A percentile compares a stretch with the other conserved stretches of the same genome.
Conservation (phyloP, 1,140 invertebrate species). For the Andrena cerasifolii region DNA sequence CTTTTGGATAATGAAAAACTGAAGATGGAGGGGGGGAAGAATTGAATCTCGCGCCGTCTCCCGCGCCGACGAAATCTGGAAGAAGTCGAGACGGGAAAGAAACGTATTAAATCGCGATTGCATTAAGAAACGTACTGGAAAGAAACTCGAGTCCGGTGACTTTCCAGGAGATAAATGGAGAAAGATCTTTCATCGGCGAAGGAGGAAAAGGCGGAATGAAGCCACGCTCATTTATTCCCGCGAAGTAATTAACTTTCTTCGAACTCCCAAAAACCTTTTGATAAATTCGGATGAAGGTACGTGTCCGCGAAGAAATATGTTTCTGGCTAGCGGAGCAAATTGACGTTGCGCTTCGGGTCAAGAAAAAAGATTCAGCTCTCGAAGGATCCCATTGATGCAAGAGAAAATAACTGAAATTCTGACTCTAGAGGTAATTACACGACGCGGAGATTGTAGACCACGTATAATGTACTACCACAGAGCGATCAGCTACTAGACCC, state of each 20-base stretch:
- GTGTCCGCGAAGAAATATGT: neutral
- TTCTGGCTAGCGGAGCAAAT: neutral
- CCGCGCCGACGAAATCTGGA: neutral
- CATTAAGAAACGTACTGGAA: conserved; percentile 3
- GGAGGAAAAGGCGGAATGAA: conserved; percentile 20
- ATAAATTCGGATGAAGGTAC: conserved; percentile 19
- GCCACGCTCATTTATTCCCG: conserved; percentile 24
- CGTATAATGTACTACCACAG: neutral
- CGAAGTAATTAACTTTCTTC: conserved; percentile 40
- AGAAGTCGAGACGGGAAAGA: neutral
- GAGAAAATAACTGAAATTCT: neutral
- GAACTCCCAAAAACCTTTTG: conserved; percentile 10
- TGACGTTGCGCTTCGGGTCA: neutral
- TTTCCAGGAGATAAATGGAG: conserved; percentile 26
- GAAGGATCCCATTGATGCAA: neutral
- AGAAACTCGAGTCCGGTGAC: neutral
- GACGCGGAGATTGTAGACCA: neutral
- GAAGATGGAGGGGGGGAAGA: neutral
- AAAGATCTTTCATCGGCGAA: neutral
- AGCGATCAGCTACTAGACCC: neutral
- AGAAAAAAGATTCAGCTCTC: neutral
- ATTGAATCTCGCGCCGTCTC: neutral
- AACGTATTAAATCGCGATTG: conserved; percentile 24
- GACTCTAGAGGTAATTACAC: neutral
- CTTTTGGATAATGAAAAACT: neutral